Conservation (phyloP, 2,113 vertebrate genomes). For the Ceyx cyanopectus region DNA sequence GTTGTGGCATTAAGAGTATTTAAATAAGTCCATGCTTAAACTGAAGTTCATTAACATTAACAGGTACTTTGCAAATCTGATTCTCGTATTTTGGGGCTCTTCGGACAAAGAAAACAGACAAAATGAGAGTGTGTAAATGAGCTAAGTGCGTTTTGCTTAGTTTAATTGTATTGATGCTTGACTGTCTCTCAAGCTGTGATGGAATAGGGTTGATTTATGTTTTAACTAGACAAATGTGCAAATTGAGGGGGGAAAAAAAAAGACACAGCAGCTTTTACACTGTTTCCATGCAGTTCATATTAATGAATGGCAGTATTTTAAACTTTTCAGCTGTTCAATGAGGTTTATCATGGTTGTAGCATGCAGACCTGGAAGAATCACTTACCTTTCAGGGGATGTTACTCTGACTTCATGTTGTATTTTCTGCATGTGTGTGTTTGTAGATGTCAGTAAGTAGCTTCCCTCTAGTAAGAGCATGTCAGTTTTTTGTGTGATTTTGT, state of each 20-base stretch:
- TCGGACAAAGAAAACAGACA: neutral
- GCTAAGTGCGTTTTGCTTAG: neutral
- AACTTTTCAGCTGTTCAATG: neutral
- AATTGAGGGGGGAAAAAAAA: neutral
- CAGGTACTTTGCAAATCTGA: neutral
- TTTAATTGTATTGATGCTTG: neutral
- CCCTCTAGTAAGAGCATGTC: neutral
- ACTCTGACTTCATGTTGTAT: neutral
- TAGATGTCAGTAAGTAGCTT: neutral
- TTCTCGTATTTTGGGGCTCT: neutral
- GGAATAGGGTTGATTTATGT: neutral
- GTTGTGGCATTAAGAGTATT: neutral
- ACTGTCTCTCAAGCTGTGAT: neutral
- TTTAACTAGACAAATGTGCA: neutral
- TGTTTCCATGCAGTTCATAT: neutral
- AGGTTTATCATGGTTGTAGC: neutral
- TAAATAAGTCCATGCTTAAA: neutral
- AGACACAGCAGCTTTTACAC: neutral
- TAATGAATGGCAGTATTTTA: neutral
- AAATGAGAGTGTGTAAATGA: neutral
- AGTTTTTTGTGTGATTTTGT: neutral
- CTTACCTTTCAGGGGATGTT: neutral
- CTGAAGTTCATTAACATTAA: neutral
- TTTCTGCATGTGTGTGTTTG: neutral
- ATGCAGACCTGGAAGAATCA: neutral